Percentiles rank a stretch among this genome's conserved stretches.
Conservation (phyloP, 2,113 vertebrate species). For the Cyanoramphus novaezelandiae region DNA sequence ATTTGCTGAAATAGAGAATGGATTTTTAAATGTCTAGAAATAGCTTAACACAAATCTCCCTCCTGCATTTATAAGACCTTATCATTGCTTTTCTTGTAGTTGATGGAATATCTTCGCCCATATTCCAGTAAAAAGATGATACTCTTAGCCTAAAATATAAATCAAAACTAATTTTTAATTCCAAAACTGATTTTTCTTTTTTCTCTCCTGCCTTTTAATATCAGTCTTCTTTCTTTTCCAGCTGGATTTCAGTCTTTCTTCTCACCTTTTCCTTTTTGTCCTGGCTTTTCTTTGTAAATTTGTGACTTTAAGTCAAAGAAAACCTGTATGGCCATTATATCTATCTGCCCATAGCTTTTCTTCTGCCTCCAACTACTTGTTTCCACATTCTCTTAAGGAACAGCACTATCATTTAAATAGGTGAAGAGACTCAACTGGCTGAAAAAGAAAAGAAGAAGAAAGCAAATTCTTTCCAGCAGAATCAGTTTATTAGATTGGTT, state of each 20-base stretch:
- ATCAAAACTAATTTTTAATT: background rate
- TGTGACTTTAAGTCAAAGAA: background rate
- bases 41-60: background rate
- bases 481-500: background rate
- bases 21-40: background rate
- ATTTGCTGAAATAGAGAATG: background rate
- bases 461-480: background rate
- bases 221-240: background rate
- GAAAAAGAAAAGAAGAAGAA: background rate
- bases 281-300: background rate
- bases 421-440: background rate
- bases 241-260: background rate
- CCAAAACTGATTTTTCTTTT: background rate
- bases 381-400: background rate
- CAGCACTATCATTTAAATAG: background rate
- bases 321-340: background rate
- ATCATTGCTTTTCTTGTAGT: background rate
- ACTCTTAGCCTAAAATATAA: background rate
- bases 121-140: background rate
- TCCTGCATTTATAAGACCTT: background rate
- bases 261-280: background rate
- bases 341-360: background rate
- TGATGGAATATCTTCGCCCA: background rate
- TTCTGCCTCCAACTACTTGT: background rate
- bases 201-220: background rate